Evolutionary conservation across 2,113 vertebrate species (phyloP).

Genomic region (Pseudorectes ferrugineus): DNA sequence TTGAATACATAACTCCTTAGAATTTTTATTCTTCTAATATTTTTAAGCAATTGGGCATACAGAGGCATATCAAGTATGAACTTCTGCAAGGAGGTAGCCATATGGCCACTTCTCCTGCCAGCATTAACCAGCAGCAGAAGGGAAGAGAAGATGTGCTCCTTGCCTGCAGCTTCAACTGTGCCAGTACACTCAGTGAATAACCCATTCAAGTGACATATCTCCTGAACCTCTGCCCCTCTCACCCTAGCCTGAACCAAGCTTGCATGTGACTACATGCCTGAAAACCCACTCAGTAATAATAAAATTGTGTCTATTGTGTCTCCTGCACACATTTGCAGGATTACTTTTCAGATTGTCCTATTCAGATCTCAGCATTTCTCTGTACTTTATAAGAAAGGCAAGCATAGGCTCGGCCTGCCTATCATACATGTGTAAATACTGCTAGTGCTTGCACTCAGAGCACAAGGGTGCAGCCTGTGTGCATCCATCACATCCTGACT

Average conservation of each 20-base stretch:
- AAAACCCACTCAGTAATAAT: not conserved
- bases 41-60: not conserved
- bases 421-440: not conserved
- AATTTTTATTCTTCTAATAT: not conserved
- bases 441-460: not conserved
- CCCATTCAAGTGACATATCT: not conserved
- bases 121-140: not conserved
- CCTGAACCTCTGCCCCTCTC: not conserved
- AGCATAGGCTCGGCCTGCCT: not conserved
- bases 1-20: not conserved
- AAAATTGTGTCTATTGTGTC: not conserved
- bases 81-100: not conserved
- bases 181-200: not conserved
- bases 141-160: not conserved
- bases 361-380: not conserved
- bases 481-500: not conserved
- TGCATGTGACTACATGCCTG: not conserved
- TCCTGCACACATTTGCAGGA: not conserved
- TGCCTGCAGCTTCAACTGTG: not conserved
- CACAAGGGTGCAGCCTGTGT: not conserved
- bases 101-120: not conserved
- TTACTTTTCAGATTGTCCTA: not conserved
- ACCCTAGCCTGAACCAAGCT: not conserved
- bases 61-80: not conserved
- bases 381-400: not conserved